Conservation (phyloP, 2,797 vertebrate species). For the Aphelocoma californica region DNA sequence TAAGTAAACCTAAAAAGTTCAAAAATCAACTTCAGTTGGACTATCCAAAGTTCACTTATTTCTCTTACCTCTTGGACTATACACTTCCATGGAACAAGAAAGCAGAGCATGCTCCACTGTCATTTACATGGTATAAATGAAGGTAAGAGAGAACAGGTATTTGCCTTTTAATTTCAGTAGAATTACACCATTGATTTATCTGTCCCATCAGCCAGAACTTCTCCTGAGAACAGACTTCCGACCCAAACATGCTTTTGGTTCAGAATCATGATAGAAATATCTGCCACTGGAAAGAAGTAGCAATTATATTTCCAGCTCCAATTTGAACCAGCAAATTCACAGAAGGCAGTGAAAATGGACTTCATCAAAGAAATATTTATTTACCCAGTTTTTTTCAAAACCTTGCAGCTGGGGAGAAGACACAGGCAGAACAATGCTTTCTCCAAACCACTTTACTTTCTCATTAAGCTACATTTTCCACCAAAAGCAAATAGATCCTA, state of each 20-base stretch:
- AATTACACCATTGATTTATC: background rate
- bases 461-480: background rate
- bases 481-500: background rate
- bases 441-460: background rate
- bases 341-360: background rate
- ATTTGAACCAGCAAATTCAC: background rate
- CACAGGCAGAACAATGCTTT: background rate
- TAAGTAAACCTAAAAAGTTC: background rate
- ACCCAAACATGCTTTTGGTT: background rate
- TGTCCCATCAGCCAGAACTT: background rate
- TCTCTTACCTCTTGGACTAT: background rate
- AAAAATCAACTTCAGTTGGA: conserved; percentile 13
- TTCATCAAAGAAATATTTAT: background rate
- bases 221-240: background rate
- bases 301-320: background rate
- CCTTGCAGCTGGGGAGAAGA: background rate
- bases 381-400: background rate
- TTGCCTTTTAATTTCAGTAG: background rate
- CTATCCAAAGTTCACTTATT: background rate
- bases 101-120: background rate
- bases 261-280: background rate
- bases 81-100: background rate
- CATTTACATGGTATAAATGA: background rate
- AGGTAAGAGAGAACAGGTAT: background rate
- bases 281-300: background rate